Base-by-base conservation (phyloP, 2,888 invertebrate genomes). In the Cantharis rufa region DNA sequence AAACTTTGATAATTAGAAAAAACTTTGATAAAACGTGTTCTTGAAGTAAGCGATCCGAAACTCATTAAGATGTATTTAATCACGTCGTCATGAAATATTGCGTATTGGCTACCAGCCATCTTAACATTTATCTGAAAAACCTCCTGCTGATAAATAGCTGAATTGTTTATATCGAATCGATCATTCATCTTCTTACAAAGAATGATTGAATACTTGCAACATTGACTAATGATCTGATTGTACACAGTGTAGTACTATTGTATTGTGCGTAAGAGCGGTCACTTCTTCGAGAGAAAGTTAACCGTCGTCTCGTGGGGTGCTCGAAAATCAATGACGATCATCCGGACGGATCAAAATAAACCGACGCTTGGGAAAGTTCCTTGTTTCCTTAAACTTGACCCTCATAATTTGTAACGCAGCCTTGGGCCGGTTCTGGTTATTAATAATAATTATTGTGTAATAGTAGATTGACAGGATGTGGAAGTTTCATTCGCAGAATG, bases 151-250 rank as follows among this genome's bases (percentile, higher is more conserved):
- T 32, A 64, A 64, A 70, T 74, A 74, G 63, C 48, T 63, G 63
- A 64, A 16, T 74, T 70, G 70, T 70, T 73, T 74, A 70, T 69
- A 62, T 61, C 73, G 62, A 63, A 76, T 76, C 69, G 70, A 76
- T 76, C 76, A 76, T 70, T 27, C 15, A 21, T 70, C 69, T 62
- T 48, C 68, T n/a, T 62, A 77, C 77, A 77, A 77, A 74, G 27
- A 74, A 69, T 74, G 74, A 71, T 77, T 74, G 77, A 77, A 77
- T 77, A 69, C 69, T 70, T 72, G 76, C 72, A 66, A 70, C 71
- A 70, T 77, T 77, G 74, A 74, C 62, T 77, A 77, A 77, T 48
- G 48, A 48, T 48, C 74, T 70, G 74, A 18, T 71, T 10, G 27
- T 24, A 24, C 9, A n/a, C n/a, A n/a, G n/a, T n/a, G n/a, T n/a